Percentiles rank a stretch among this genome's conserved stretches.
Evolutionary conservation across 1,140 invertebrate species (phyloP).

Genomic region (Caerostris darwini): DNA sequence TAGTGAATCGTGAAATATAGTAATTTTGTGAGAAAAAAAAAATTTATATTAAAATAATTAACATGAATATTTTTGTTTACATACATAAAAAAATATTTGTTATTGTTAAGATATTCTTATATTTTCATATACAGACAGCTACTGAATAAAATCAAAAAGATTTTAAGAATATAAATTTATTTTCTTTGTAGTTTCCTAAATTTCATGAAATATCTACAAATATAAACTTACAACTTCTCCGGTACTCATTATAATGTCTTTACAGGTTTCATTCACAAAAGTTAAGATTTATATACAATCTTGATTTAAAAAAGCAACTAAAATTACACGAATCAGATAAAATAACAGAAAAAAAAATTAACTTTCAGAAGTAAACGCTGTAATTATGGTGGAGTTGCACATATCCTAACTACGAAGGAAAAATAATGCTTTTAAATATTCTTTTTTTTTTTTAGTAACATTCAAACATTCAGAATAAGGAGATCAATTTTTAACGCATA

Average conservation of each 20-base stretch:
- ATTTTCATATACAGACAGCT: neutral
- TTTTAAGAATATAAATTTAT: neutral
- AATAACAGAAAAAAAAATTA: constrained; percentile 67
- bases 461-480: neutral
- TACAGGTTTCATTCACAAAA: constrained; percentile 48
- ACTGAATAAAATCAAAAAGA: neutral
- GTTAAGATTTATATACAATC: constrained; percentile 14
- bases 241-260: constrained; percentile 53
- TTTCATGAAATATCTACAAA: neutral
- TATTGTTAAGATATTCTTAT: neutral
- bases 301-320: constrained; percentile 50
- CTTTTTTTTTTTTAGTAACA: neutral
- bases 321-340: constrained; percentile 76
- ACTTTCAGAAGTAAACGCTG: constrained; percentile 51
- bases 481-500: neutral
- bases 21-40: no score
- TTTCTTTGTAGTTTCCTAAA: neutral
- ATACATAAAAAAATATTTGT: neutral
- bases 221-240: constrained; percentile 67
- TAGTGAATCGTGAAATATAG: no score
- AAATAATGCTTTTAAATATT: neutral
- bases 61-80: neutral
- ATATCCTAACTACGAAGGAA: neutral
- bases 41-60: neutral
- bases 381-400: constrained; percentile 11